Conservation (phyloP, 2,888 invertebrate species). For the Stenotaenia linearis region DNA sequence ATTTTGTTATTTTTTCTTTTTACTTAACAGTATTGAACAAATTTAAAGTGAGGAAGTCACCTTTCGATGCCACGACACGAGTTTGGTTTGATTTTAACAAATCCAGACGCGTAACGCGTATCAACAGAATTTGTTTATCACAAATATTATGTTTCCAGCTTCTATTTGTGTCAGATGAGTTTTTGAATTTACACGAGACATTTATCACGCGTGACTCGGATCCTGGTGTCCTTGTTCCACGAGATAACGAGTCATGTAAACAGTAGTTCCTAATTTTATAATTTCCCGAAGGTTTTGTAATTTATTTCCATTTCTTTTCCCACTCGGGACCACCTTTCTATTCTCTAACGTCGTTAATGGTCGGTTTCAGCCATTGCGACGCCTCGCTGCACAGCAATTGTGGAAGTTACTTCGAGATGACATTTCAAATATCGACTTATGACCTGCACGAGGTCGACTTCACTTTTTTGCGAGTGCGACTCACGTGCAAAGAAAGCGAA, state of each 20-base stretch:
- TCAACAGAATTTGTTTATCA: neutral
- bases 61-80: neutral
- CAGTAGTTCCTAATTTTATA: neutral
- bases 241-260: neutral
- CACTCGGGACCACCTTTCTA: neutral
- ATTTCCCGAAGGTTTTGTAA: neutral
- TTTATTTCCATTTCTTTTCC: neutral
- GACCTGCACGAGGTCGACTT: neutral
- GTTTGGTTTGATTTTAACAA: neutral
- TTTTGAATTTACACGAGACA: neutral
- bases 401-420: constrained; percentile 11
- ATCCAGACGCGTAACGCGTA: neutral
- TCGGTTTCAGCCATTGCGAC: neutral
- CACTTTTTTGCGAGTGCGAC: neutral
- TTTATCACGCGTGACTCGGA: neutral
- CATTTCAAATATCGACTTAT: constrained; percentile 15
- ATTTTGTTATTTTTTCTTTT: neutral
- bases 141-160: neutral
- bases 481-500: constrained; percentile 14
- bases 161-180: neutral
- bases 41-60: neutral
- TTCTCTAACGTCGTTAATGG: neutral
- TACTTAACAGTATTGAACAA: neutral
- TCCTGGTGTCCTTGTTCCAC: neutral
- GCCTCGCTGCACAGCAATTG: neutral